phyloP scores from a whole-genome alignment of 1,140 invertebrate genomes.

The Sitodiplosis mosellana region DNA sequence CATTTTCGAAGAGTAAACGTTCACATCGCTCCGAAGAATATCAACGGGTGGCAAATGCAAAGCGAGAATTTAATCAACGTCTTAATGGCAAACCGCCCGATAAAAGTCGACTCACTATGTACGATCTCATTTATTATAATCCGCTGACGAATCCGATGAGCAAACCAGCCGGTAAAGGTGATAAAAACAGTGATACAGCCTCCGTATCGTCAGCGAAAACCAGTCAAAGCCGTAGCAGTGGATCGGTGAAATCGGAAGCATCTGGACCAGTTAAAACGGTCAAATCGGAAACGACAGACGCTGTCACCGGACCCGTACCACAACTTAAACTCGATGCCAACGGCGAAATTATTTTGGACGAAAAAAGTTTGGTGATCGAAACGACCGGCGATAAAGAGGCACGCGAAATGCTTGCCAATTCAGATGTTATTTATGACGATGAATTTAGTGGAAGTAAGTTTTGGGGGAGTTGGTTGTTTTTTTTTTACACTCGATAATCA shows the following conservation, averaged over 20 bases:
- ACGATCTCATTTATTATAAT: slow-evolving; percentile 81
- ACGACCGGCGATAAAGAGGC: slow-evolving; percentile 42
- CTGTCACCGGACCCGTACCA: slow-evolving; percentile 44
- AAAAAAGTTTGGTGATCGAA: slow-evolving; percentile 68
- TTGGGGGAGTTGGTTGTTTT: neutral
- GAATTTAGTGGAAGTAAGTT: slow-evolving; percentile 27
- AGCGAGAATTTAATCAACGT: slow-evolving; percentile 36
- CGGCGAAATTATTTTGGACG: slow-evolving; percentile 71
- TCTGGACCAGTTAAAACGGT: slow-evolving; percentile 18
- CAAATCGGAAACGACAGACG: slow-evolving; percentile 23
- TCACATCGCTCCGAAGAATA: slow-evolving; percentile 25
- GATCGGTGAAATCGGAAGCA: slow-evolving; percentile 8
- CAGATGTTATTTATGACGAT: slow-evolving; percentile 44
- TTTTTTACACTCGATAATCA: neutral
- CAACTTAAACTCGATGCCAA: slow-evolving; percentile 76
- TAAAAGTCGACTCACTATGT: slow-evolving; percentile 59
- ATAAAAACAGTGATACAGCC: neutral
- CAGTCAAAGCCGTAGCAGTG: slow-evolving; percentile 2
- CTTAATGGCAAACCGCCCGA: slow-evolving; percentile 36
- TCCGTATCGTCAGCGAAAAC: neutral
- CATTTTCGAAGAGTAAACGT: slow-evolving; percentile 4
- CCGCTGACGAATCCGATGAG: slow-evolving; percentile 50
- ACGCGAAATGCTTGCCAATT: slow-evolving; percentile 39
- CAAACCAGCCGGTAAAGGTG: slow-evolving; percentile 2
- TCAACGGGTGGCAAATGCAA: slow-evolving; percentile 31